Conservation (phyloP, 2,888 invertebrate genomes). For the Uropetala carovei region DNA sequence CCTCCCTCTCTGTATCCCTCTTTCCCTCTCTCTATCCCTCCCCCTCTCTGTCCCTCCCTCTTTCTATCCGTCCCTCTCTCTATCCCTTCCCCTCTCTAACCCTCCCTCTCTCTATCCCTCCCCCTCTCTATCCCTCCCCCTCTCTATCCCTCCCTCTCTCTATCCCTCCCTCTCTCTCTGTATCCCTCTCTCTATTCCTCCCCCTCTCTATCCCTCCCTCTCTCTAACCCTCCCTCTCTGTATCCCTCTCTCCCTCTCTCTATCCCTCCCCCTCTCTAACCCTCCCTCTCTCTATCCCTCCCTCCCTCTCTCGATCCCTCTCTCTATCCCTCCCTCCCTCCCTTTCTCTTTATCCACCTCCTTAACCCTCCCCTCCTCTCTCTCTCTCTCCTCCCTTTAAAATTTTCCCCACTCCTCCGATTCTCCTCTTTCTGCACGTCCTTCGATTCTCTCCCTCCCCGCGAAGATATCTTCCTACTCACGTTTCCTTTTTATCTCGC, state of each 20-base stretch:
- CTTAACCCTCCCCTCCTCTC: not conserved
- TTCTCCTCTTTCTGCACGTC: not conserved
- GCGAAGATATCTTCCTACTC: not conserved
- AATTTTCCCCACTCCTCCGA: not conserved
- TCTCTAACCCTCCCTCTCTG: too few relatives aligned
- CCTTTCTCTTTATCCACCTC: too few relatives aligned
- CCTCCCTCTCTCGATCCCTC: not conserved
- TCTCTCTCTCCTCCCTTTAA: not conserved
- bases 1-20: not conserved
- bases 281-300: not conserved
- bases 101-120: not conserved
- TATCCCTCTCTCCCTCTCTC: not conserved
- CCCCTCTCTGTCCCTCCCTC: not conserved
- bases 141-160: too few relatives aligned
- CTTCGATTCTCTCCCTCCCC: not conserved
- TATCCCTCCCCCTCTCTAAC: not conserved
- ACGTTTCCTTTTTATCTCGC: conserved; percentile 7
- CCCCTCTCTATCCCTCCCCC: not conserved
- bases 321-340: not conserved
- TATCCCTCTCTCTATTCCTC: not conserved
- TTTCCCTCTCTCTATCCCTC: too few relatives aligned
- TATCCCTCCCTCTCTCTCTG: not conserved
- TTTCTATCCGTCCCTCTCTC: not conserved
- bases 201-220: not conserved
- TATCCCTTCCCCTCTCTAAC: too few relatives aligned